Evolutionary conservation across 2,113 vertebrate species (phyloP).

Genomic region (Syngnathus typhle): DNA sequence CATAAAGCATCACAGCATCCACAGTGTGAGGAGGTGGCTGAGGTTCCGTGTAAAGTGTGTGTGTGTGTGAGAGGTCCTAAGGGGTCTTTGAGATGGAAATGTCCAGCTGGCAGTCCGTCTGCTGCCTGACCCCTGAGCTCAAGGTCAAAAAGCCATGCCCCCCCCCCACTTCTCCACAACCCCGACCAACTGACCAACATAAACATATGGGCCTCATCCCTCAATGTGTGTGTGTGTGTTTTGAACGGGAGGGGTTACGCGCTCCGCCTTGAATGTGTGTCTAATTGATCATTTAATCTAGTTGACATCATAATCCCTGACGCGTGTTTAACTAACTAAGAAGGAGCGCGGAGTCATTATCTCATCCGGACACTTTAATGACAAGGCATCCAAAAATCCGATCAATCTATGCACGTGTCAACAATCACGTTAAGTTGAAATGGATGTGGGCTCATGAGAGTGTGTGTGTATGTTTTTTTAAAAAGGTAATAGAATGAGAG

Average conservation of each 20-base stretch:
- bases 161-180: constrained; percentile 26
- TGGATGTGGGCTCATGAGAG: constrained; percentile 36
- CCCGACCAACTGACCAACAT: constrained; percentile 51
- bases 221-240: constrained; percentile 32
- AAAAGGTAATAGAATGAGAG: constrained; percentile 27
- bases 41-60: constrained; percentile 37
- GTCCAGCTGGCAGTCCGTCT: constrained; percentile 96
- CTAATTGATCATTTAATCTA: constrained; percentile 69
- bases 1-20: constrained; percentile 77
- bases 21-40: constrained; percentile 64
- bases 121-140: constrained; percentile 90
- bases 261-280: constrained; percentile 31
- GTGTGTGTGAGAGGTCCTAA: constrained; percentile 45
- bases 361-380: constrained; percentile 62
- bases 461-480: constrained; percentile 26
- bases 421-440: constrained; percentile 61
- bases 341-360: constrained; percentile 63
- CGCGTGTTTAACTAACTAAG: constrained; percentile 68
- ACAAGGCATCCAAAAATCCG: constrained; percentile 43
- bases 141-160: constrained; percentile 85
- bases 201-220: constrained; percentile 26
- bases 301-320: constrained; percentile 68
- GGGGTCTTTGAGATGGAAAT: constrained; percentile 95
- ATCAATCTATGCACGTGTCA: constrained; percentile 38
- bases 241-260: constrained; percentile 32